Evolutionary conservation across 2,113 vertebrate species (phyloP).

Genomic region (Amphiprion ocellaris): DNA sequence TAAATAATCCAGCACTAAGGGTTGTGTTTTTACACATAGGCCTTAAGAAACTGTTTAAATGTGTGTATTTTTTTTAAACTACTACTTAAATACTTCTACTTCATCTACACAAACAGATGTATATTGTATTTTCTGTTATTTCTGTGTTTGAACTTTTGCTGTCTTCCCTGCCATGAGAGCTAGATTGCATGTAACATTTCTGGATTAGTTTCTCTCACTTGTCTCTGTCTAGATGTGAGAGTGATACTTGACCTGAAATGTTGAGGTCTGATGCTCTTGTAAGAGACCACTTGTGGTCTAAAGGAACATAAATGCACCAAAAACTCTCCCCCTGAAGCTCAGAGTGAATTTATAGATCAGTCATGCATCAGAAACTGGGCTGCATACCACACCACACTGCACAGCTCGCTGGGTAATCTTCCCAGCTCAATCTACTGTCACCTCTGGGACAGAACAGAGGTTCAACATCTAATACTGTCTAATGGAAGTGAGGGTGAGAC

Average conservation of each 20-base stretch:
- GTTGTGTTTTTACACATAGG: no score
- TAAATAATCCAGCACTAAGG: no score
- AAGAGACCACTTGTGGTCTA: not conserved
- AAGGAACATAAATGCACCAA: constrained; percentile 30
- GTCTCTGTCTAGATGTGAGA: not conserved
- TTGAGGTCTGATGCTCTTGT: constrained; percentile 9
- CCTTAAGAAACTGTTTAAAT: no score
- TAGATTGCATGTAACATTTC: not conserved
- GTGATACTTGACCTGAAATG: constrained; percentile 10
- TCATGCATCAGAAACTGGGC: constrained; percentile 66
- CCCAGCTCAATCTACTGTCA: constrained; percentile 38
- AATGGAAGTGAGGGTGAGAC: constrained; percentile 32
- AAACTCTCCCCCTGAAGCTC: constrained; percentile 24
- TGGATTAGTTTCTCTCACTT: constrained; percentile 1
- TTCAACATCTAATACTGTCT: constrained; percentile 49
- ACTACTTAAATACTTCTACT: no score
- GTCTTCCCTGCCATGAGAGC: no score
- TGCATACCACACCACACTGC: constrained; percentile 38
- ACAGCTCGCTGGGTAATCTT: constrained; percentile 46
- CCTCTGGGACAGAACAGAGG: constrained; percentile 35
- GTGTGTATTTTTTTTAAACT: no score
- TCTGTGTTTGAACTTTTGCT: no score
- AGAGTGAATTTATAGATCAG: constrained; percentile 63
- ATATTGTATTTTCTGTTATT: no score
- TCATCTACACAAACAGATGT: no score